Base-by-base conservation (phyloP, 1,140 invertebrate genomes). In the Monochamus saltuarius region DNA sequence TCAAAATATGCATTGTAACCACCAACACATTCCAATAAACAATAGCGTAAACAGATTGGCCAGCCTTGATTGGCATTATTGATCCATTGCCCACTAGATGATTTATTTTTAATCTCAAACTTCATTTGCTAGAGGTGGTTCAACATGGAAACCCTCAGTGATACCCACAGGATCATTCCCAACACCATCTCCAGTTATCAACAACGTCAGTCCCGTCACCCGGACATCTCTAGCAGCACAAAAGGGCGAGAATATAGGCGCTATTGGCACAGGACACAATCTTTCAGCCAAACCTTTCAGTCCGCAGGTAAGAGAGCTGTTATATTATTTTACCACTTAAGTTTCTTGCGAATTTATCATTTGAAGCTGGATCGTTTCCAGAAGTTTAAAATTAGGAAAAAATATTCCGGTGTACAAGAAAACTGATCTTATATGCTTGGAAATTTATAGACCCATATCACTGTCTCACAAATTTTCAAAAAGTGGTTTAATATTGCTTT, bases 251-350 rank as follows among this genome's bases (percentile, higher is more conserved):
- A 73, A 78, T 59, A 78, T 79, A 51, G 80, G 81, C 46, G 81
- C 85, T 49, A 93, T 95, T 74, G 92, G 91, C 62, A 90, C 87
- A 72, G 89, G 88, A 49, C 90, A 95, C 80, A 96, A 95, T 77
- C 84, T 87, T 64, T 84, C 88, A 64, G 89, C 92, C n/a, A 90
- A 91, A 74, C 90, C 91, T 53, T 94, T 92, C 72, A 65, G 53
- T 60, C 43, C 69, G 46, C 71, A 71, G 35, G 73, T 74, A 68
- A 71, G 65, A 63, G 55, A 34, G n/a, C n/a, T n/a, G n/a, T n/a
- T n/a, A n/a, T n/a, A n/a, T n/a, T n/a, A n/a, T n/a, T n/a, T n/a
- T n/a, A n/a, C n/a, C n/a, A n/a, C n/a, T n/a, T n/a, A n/a, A n/a
- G n/a, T n/a, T n/a, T n/a, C n/a, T n/a, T n/a, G n/a, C n/a, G n/a